Evolutionary conservation across 2,888 invertebrate genomes (phyloP).

Genomic region (Deilephila elpenor): DNA sequence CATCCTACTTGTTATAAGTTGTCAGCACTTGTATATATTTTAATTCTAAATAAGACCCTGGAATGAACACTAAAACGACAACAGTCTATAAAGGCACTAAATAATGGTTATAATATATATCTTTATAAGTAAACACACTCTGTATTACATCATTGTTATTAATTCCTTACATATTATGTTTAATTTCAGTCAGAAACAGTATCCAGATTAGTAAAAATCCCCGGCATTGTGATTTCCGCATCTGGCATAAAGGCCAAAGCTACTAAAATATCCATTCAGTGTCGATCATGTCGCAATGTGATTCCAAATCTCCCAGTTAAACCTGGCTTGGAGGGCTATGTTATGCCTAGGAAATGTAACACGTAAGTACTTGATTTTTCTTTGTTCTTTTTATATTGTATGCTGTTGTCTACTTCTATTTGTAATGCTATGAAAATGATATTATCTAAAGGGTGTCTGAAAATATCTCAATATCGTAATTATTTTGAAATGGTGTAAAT

Average conservation of each 20-base stretch:
- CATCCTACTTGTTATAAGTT: too few species aligned
- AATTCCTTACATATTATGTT: conserved; percentile 12
- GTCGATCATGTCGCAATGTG: conserved; percentile 95
- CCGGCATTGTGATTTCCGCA: conserved; percentile 97
- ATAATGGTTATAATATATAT: background rate
- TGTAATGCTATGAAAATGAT: too few species aligned
- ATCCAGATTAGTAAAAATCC: conserved; percentile 96
- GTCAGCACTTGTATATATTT: too few species aligned
- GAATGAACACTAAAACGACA: too few species aligned
- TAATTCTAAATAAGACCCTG: too few species aligned
- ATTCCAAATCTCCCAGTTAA: conserved; percentile 95
- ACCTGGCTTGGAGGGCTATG: conserved; percentile 98
- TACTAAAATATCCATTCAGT: conserved; percentile 97
- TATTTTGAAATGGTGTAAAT: conserved; percentile 9
- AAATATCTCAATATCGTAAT: too few species aligned
- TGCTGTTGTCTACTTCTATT: too few species aligned
- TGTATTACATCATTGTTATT: background rate
- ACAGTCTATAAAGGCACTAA: too few species aligned
- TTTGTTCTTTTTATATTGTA: background rate
- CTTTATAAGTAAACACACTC: background rate
- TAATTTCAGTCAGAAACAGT: conserved; percentile 94
- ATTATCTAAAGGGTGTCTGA: too few species aligned
- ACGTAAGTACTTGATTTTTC: conserved; percentile 86
- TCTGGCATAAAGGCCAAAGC: conserved; percentile 98
- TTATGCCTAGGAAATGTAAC: conserved; percentile 96